Evolutionary conservation across 2,888 invertebrate genomes (phyloP), one percentile per base, ranked within the genome.

Genomic region (Sepioteuthis lessoniana): DNA sequence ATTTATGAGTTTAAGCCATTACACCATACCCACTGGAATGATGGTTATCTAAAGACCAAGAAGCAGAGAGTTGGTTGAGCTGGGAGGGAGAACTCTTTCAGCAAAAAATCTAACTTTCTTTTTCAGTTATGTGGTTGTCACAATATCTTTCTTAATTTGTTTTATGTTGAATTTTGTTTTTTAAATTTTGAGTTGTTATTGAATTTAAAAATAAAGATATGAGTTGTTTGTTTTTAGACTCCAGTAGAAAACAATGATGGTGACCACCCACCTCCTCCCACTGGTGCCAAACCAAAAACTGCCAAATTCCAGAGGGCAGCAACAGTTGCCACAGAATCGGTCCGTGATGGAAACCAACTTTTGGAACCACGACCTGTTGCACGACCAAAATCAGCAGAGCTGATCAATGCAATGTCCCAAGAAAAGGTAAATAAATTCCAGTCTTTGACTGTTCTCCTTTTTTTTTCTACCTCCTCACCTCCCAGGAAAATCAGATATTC

Each of bases 231-330:
- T 76, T 35, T 76, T 76, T 76, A 76, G 76, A 76, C 76, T 76
- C n/a, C 76, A 76, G 55, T 55, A 21, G 76, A 76, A 35, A 76
- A 76, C 13, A 76, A 76, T 76, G 76, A 76, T 7, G n/a, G n/a
- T 76, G n/a, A 76, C 76, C 76, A 76, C n/a, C 76, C 76, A 76
- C 76, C 76, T 8, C 16, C 46, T 47, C n/a, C 42, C 25, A 92
- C n/a, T 47, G 96, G 96, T 21, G 96, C 96, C 37, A 95, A 96
- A 93, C 96, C 96, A 76, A 97, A 96, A 94, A 95, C 95, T 38
- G 95, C 95, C 90, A 96, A 96, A 94, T 95, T 97, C 21, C 96
- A 96, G 95, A 97, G 97, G 94, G 96, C 97, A 13, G 96, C 96
- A 93, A 97, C 96, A 93, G 95, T 97, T 2, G 96, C 97, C 35